Percentiles rank a stretch among this genome's conserved stretches.
Evolutionary conservation across 2,113 vertebrate genomes (phyloP).

Genomic region (Syngnathoides biaculeatus): DNA sequence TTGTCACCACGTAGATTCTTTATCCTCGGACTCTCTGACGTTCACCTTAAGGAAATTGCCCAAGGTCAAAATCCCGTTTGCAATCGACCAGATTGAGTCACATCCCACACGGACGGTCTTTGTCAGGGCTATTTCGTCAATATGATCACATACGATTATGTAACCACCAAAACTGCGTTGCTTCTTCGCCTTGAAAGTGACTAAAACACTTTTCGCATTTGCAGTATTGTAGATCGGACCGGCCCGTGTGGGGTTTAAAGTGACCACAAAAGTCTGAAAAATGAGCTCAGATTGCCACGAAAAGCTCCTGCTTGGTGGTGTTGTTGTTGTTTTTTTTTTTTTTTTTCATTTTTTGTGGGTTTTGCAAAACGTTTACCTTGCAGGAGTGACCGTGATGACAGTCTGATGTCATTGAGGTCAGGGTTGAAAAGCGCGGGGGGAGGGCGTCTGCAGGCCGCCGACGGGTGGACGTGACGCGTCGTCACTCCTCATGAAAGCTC

Average conservation of each 20-base stretch:
- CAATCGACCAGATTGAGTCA: too few relatives aligned
- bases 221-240: too few relatives aligned
- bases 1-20: too few relatives aligned
- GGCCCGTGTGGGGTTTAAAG: too few relatives aligned
- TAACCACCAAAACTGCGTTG: too few relatives aligned
- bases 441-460: slow-evolving; percentile 47
- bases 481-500: slow-evolving; percentile 50
- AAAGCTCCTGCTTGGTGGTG: too few relatives aligned
- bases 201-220: neutral
- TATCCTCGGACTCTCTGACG: too few relatives aligned
- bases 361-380: slow-evolving; percentile 63
- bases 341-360: slow-evolving; percentile 34
- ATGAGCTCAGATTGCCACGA: slow-evolving; percentile 19
- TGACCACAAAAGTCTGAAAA: neutral
- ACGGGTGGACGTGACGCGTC: slow-evolving; percentile 55
- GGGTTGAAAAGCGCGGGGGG: slow-evolving; percentile 48
- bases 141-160: too few relatives aligned
- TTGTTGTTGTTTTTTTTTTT: neutral
- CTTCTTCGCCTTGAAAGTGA: neutral
- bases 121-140: too few relatives aligned
- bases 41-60: too few relatives aligned
- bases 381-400: slow-evolving; percentile 68
- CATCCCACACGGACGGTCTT: too few relatives aligned
- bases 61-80: too few relatives aligned
- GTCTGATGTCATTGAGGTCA: slow-evolving; percentile 69